Conservation (phyloP, 2,888 invertebrate genomes). For the Sphinx pinastri region DNA sequence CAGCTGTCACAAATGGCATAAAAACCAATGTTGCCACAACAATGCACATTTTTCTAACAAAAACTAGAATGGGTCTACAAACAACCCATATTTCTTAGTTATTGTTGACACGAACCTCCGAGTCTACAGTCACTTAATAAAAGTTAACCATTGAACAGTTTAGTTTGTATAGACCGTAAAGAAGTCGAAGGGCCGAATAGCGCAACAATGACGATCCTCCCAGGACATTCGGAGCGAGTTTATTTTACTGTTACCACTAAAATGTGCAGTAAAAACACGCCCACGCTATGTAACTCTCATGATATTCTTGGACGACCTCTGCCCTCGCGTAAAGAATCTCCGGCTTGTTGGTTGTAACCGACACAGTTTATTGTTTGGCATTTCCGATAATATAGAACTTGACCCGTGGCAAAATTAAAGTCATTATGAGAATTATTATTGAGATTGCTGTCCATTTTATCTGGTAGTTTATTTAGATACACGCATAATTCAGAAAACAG, state of each 20-base stretch:
- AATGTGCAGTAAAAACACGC: slow-evolving; percentile 77
- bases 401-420: slow-evolving; percentile 37
- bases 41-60: slow-evolving; percentile 19
- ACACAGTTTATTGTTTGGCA: slow-evolving; percentile 46
- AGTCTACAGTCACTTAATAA: slow-evolving; percentile 56
- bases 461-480: too few relatives aligned
- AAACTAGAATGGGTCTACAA: slow-evolving; percentile 18
- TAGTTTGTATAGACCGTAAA: slow-evolving; percentile 67
- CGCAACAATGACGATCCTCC: slow-evolving; percentile 69
- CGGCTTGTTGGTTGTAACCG: slow-evolving; percentile 44
- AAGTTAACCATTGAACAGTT: slow-evolving; percentile 66
- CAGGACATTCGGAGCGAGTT: slow-evolving; percentile 70
- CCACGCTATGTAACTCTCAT: slow-evolving; percentile 72
- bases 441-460: slow-evolving; percentile 23
- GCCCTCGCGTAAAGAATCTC: slow-evolving; percentile 66
- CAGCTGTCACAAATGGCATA: slow-evolving; percentile 12
- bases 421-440: slow-evolving; percentile 30
- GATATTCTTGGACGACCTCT: slow-evolving; percentile 73
- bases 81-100: slow-evolving; percentile 30
- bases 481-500: too few relatives aligned
- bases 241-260: slow-evolving; percentile 76
- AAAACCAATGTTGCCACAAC: slow-evolving; percentile 10
- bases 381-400: slow-evolving; percentile 49
- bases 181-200: slow-evolving; percentile 55
- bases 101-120: slow-evolving; percentile 39